phyloP scores from a whole-genome alignment of 2,888 invertebrate species.

The Agriopis leucophaearia region DNA sequence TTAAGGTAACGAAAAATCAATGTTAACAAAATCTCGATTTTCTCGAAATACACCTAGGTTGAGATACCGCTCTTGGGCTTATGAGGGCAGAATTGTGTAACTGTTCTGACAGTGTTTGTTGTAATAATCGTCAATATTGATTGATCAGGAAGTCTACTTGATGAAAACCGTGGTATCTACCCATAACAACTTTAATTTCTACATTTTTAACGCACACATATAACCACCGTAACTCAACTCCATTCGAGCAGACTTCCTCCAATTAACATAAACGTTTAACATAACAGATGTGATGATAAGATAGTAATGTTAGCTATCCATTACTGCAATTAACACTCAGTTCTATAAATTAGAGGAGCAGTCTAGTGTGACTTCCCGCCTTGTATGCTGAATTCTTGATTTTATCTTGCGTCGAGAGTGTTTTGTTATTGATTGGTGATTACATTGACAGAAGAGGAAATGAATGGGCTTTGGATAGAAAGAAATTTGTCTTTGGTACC shows the following conservation, averaged over 20 bases:
- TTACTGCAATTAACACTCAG: slow-evolving; percentile 79
- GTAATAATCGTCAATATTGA: not conserved
- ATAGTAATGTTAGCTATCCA: slow-evolving; percentile 74
- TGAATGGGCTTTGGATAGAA: slow-evolving; percentile 17
- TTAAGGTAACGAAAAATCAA: no score
- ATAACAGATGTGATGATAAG: slow-evolving; percentile 72
- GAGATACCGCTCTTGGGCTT: no score
- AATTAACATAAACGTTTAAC: slow-evolving; percentile 79
- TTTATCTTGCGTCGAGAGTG: slow-evolving; percentile 40
- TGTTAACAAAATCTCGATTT: no score
- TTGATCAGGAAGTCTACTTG: slow-evolving; percentile 13
- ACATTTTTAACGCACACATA: slow-evolving; percentile 26
- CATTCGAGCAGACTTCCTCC: slow-evolving; percentile 78
- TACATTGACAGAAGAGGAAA: slow-evolving; percentile 41
- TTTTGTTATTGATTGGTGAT: slow-evolving; percentile 42
- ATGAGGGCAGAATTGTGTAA: no score
- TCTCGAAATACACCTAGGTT: no score
- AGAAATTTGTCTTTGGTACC: slow-evolving; percentile 14
- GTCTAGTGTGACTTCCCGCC: slow-evolving; percentile 66
- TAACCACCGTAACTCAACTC: slow-evolving; percentile 37
- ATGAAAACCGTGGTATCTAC: slow-evolving; percentile 21
- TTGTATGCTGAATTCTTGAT: slow-evolving; percentile 53
- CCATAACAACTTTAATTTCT: slow-evolving; percentile 26
- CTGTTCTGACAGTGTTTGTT: not conserved
- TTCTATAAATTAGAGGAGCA: slow-evolving; percentile 71